These are phyloP conservation scores for Crossocerus cetratus DNA, from an alignment of 2,888 invertebrate genomes.

Conservation along the genomic window DNA sequence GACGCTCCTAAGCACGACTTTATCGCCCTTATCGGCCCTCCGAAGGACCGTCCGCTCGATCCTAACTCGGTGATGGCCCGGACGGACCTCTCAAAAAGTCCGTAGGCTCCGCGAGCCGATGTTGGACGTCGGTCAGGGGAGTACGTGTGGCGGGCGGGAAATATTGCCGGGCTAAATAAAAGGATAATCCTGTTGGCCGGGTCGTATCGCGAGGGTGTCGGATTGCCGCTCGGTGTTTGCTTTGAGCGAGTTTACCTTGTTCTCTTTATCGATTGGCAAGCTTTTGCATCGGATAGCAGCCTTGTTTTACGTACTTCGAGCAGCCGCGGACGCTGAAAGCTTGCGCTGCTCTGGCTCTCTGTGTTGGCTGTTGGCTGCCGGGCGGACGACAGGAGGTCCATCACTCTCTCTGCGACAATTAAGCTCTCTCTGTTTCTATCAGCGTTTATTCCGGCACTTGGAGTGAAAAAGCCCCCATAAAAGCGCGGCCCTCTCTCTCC, in stretches of 20 bases:
- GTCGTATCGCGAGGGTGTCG: not conserved
- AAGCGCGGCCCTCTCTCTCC: no score
- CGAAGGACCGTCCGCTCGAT: not conserved
- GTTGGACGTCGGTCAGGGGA: not conserved
- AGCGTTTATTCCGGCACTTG: no score
- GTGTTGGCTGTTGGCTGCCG: no score
- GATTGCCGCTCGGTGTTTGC: not conserved
- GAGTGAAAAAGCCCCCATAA: no score
- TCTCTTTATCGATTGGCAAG: constrained; percentile 5
- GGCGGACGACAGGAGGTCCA: no score
- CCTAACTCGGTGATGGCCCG: not conserved
- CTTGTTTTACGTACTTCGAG: not conserved
- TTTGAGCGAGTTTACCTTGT: constrained; percentile 2
- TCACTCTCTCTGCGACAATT: no score
- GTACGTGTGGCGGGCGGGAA: not conserved
- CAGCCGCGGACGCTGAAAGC: not conserved
- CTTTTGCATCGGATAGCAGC: constrained; percentile 1
- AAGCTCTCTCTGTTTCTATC: no score
- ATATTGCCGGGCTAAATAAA: not conserved
- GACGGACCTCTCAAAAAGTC: not conserved
- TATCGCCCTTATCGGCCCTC: constrained; percentile 21
- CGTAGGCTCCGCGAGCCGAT: no score
- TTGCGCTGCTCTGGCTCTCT: no score
- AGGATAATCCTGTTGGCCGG: not conserved
- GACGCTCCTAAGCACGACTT: constrained; percentile 47